Conservation (phyloP, 1,140 invertebrate genomes). For the Bombus pascuorum region DNA sequence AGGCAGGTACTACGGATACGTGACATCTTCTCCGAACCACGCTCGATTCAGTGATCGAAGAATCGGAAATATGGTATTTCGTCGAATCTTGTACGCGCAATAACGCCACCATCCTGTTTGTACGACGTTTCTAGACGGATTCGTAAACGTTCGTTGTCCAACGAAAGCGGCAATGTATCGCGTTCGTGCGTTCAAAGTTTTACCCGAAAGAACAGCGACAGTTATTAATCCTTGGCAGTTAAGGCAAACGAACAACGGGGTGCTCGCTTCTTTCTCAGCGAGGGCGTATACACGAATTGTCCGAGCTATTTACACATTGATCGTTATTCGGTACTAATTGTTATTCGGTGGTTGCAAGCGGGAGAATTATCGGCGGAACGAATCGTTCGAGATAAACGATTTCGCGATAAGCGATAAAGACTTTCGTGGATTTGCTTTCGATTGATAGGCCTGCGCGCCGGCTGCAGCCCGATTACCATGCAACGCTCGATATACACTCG, state of each 20-base stretch:
- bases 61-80: no score
- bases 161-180: no score
- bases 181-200: background rate
- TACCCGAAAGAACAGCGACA: background rate
- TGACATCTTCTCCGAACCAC: no score
- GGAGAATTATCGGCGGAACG: background rate
- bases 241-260: background rate
- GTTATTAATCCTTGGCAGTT: no score
- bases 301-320: background rate
- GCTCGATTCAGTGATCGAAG: no score
- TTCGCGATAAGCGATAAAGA: conserved; percentile 37
- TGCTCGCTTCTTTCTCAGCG: background rate
- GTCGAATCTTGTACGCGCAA: no score
- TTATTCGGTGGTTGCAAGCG: background rate
- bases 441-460: conserved; percentile 7
- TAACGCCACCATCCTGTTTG: no score
- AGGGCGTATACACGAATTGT: background rate
- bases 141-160: no score
- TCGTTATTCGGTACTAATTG: background rate
- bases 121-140: no score
- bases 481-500: conserved; percentile 27
- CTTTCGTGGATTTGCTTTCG: conserved; percentile 25
- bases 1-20: no score
- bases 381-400: conserved; percentile 35
- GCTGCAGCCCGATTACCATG: conserved; percentile 1